Conservation (phyloP, 2,888 invertebrate species). For the Dugesia japonica region DNA sequence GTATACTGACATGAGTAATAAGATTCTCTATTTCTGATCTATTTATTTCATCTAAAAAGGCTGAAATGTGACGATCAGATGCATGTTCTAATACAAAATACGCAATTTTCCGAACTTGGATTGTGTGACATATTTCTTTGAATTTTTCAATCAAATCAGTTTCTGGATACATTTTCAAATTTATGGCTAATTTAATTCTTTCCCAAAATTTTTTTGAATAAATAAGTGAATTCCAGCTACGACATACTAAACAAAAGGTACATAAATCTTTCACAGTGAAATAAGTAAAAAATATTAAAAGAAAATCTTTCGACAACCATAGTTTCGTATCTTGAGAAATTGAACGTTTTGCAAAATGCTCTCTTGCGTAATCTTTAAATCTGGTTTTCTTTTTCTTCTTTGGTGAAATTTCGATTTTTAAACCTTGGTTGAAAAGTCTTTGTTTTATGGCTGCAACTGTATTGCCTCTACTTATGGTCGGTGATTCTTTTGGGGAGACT, state of each 20-base stretch:
- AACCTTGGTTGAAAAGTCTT: conserved; percentile 34
- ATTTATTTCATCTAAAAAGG: not conserved
- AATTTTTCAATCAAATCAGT: not conserved
- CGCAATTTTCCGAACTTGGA: not conserved
- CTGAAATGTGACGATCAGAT: conserved; percentile 23
- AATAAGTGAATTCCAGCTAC: conserved; percentile 24
- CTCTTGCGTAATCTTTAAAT: conserved; percentile 31
- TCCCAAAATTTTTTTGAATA: conserved; percentile 23
- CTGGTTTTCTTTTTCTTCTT: conserved; percentile 30
- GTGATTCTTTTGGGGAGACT: not conserved
- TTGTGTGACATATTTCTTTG: not conserved
- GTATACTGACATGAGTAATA: conserved; percentile 9
- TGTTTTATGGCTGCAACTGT: conserved; percentile 35
- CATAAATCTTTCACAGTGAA: conserved; percentile 58
- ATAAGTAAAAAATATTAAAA: conserved; percentile 60
- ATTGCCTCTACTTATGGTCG: conserved; percentile 14
- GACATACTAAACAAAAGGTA: conserved; percentile 59
- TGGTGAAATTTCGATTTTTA: conserved; percentile 34
- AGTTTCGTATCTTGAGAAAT: conserved; percentile 45
- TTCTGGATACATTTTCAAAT: conserved; percentile 17
- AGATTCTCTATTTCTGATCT: not conserved
- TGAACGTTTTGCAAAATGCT: conserved; percentile 11
- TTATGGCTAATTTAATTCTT: not conserved
- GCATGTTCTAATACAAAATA: conserved; percentile 22
- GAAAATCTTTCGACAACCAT: conserved; percentile 67